phyloP scores from a whole-genome alignment of 2,797 vertebrate genomes.

The Orientallactaga sibirica region DNA sequence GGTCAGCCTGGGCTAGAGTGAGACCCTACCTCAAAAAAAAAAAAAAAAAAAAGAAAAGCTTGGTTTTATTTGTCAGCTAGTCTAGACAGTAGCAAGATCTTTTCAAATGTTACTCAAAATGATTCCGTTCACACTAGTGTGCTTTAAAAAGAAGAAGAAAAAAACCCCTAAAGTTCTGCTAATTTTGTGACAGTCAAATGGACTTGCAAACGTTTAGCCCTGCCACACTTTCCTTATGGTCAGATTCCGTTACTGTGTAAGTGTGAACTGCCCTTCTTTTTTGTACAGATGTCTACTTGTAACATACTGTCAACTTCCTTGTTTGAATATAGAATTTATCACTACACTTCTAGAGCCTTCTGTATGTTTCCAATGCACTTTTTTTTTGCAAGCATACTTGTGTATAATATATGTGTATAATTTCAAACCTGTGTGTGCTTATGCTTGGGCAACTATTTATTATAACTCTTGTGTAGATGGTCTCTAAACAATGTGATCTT shows the following conservation, averaged over 20 bases:
- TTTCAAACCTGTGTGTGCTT: too few species aligned
- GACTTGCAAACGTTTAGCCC: slow-evolving; percentile 86
- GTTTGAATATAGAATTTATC: slow-evolving; percentile 92
- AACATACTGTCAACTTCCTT: slow-evolving; percentile 99
- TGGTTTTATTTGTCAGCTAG: slow-evolving; percentile 91
- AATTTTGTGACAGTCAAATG: slow-evolving; percentile 92
- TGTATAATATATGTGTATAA: too few species aligned
- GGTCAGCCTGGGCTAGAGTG: too few species aligned
- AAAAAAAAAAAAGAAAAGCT: slow-evolving; percentile 79
- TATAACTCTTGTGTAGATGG: too few species aligned
- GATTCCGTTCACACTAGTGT: slow-evolving; percentile 88
- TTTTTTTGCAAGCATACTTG: too few species aligned
- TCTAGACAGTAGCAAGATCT: slow-evolving; percentile 85
- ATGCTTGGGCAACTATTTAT: too few species aligned
- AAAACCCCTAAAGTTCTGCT: slow-evolving; percentile 90
- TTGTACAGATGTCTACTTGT: slow-evolving; percentile 99
- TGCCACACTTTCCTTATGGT: slow-evolving; percentile 84
- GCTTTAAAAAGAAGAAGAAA: slow-evolving; percentile 87
- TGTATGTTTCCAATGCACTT: too few species aligned
- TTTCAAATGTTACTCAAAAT: slow-evolving; percentile 89
- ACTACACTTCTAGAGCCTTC: too few species aligned
- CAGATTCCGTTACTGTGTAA: slow-evolving; percentile 90
- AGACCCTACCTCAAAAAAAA: too few species aligned
- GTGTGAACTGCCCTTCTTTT: slow-evolving; percentile 88
- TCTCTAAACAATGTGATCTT: too few species aligned